Evolutionary conservation across 2,797 vertebrate species (phyloP), one percentile per base, ranked within the genome.

Genomic region (Myoxocephalus aenaeus): DNA sequence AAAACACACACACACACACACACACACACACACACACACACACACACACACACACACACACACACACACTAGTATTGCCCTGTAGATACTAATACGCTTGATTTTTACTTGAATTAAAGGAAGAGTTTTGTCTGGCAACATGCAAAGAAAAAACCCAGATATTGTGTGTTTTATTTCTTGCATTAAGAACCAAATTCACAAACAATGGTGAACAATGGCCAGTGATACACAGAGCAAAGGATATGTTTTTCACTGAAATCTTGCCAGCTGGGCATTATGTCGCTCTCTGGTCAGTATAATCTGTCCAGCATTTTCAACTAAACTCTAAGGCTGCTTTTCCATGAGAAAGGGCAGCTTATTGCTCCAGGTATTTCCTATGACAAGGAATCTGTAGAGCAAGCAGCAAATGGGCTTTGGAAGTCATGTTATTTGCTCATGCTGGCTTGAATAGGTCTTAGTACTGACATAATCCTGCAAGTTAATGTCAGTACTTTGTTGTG

Each of bases 81-180:
- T 46, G 25, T 27, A 34, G 1, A 36, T 57, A 38, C 4, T 13
- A 15, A 59, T 48, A 11, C 0, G 14, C 50, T 57, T 14, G 4
- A 29, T 13, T 36, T 65, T 22, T 34, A 32, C 27, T 15, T 46
- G 25, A 18, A 18, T 6, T 20, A 22, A 25, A 12, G 40, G 36
- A 27, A 15, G 15, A 11, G 22, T 22, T 74, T 40, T 59, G 53
- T 50, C 22, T 51, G 17, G 13, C 32, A 66, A 15, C 3, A 29
- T 18, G 22, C 27, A 4, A 56, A 34, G 7, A 22, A 64, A 34
- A 54, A 40, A 44, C 9, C 9, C 36, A 10, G 14, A 38, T 20
- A 12, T 64, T 12, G 32, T 10, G 10, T 57, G 51, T 38, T 57
- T 36, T 36, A 73, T 57, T 78, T 65, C n/a, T 44, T 48, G 34